phyloP scores from a whole-genome alignment of 1,140 invertebrate genomes.

The Atta cephalotes region DNA sequence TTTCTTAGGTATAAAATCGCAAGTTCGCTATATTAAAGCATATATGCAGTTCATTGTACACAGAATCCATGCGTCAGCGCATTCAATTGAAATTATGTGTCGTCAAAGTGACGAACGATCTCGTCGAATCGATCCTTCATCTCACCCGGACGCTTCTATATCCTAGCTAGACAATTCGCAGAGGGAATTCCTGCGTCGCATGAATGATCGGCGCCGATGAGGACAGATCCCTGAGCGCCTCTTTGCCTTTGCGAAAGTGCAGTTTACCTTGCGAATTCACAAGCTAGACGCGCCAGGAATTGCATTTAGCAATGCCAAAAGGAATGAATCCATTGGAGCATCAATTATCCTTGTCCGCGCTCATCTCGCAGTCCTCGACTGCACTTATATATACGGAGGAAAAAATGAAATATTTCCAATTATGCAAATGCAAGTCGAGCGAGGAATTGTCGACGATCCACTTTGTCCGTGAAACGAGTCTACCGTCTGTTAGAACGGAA shows the following conservation, averaged over 20 bases:
- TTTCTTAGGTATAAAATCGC: too few species aligned
- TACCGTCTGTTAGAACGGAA: background rate
- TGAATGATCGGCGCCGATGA: constrained; percentile 27
- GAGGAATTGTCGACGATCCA: constrained; percentile 50
- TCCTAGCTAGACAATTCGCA: constrained; percentile 27
- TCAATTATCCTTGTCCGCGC: constrained; percentile 49
- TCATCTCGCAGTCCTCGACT: constrained; percentile 9
- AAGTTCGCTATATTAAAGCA: background rate
- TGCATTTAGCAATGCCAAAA: constrained; percentile 37
- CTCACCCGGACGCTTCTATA: background rate
- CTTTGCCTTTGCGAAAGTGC: background rate
- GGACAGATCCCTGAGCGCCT: constrained; percentile 28
- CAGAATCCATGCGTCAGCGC: background rate
- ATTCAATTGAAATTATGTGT: constrained; percentile 26
- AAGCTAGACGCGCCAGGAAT: constrained; percentile 55
- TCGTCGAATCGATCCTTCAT: constrained; percentile 2
- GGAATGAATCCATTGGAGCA: constrained; percentile 20
- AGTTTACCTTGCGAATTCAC: constrained; percentile 62
- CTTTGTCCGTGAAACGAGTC: constrained; percentile 36
- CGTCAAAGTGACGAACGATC: constrained; percentile 23
- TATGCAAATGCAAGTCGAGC: constrained; percentile 60
- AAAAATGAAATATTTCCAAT: constrained; percentile 62
- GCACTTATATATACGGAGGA: background rate
- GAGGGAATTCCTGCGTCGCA: constrained; percentile 48
- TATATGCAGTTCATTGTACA: background rate